A percentile compares a stretch with the other conserved stretches of the same genome.
Conservation (phyloP, 2,113 vertebrate genomes). For the Edolisoma coerulescens region DNA sequence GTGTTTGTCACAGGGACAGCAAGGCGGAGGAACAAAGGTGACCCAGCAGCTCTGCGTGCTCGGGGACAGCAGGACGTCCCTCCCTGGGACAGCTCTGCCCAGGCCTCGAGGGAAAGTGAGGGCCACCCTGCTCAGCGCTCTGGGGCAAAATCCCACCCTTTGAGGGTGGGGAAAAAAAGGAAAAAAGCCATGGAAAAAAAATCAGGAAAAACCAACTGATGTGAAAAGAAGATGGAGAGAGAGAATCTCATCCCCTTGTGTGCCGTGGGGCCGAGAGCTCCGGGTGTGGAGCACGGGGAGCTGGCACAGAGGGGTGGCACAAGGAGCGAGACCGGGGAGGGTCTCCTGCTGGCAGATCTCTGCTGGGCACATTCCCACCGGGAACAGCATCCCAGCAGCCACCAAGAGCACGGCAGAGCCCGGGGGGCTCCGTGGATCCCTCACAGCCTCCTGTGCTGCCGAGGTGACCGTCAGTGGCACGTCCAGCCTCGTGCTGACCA, state of each 20-base stretch:
- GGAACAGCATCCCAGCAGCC: background rate
- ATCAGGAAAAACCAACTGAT: background rate
- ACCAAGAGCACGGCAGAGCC: background rate
- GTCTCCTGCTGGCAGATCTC: background rate
- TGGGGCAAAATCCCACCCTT: background rate
- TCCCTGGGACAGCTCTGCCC: background rate
- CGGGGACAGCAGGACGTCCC: background rate
- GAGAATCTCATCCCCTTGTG: background rate
- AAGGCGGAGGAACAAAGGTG: background rate
- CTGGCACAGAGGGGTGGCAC: background rate
- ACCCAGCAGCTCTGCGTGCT: background rate
- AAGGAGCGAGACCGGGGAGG: background rate
- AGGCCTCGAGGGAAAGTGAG: background rate
- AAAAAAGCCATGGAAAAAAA: background rate
- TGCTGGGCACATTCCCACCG: background rate
- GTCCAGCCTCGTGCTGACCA: background rate
- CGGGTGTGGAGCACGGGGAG: background rate
- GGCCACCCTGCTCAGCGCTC: background rate
- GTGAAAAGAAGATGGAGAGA: background rate
- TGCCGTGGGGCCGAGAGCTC: background rate
- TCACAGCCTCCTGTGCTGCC: rapidly evolving
- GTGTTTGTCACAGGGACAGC: background rate
- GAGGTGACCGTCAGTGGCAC: background rate
- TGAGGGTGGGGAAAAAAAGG: background rate
- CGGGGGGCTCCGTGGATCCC: rapidly evolving